Percentiles rank a stretch among this genome's conserved stretches.
phyloP scores from a whole-genome alignment of 1,140 invertebrate genomes.

The Elysia chlorotica region DNA sequence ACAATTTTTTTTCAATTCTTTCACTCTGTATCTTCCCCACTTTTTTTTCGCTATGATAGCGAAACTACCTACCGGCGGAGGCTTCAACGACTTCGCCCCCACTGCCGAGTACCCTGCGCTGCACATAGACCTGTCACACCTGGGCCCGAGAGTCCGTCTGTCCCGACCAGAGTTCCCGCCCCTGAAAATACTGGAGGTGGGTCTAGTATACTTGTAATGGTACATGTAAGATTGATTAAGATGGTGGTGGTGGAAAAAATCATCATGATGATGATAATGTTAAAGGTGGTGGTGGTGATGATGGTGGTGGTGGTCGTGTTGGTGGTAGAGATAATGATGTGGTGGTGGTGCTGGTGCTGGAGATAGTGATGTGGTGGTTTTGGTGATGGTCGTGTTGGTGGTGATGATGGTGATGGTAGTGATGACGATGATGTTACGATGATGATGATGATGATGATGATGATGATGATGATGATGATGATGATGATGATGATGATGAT shows the following conservation, averaged over 20 bases:
- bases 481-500: constrained; percentile 5
- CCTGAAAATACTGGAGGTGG: too few relatives aligned
- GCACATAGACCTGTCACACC: too few relatives aligned
- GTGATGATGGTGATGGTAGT: neutral
- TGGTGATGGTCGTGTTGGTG: neutral
- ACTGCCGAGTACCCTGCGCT: constrained; percentile 73
- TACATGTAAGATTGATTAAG: too few relatives aligned
- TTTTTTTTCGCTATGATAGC: constrained; percentile 25
- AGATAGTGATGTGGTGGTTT: too few relatives aligned
- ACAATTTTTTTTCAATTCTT: too few relatives aligned
- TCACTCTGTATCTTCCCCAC: neutral
- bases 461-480: constrained; percentile 6
- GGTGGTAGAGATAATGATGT: neutral
- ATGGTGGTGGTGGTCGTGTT: neutral
- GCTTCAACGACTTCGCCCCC: constrained; percentile 45
- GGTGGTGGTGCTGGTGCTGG: too few relatives aligned
- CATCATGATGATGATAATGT: neutral
- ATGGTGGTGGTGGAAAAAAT: too few relatives aligned
- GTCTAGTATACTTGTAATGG: too few relatives aligned
- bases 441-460: neutral
- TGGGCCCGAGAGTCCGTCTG: too few relatives aligned
- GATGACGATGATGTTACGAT: neutral
- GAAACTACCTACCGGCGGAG: constrained; percentile 71
- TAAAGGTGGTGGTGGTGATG: neutral
- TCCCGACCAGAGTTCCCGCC: too few relatives aligned